Base-by-base conservation (phyloP, 2,113 vertebrate genomes). In the Perccottus glenii region DNA sequence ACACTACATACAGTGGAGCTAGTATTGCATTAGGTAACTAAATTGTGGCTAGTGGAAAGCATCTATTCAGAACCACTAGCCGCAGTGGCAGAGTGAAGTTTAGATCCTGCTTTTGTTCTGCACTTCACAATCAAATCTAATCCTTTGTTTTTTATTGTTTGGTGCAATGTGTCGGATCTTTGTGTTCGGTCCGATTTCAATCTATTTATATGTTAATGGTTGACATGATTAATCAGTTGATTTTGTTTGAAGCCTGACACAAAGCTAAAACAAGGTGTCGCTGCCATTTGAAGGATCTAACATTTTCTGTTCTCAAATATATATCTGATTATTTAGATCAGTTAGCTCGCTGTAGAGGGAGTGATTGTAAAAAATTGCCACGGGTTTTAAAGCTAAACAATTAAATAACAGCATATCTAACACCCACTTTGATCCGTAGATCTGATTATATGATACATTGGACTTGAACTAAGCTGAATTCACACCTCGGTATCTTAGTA, bases 141-240 rank as follows among this genome's bases (percentile, higher is more conserved):
- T 74, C 60, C 46, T 62, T 43, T 48, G n/a, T 43, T 80, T 74
- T 36, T 6, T 9, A 70, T 70, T 43, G 1, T 15, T 33, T 2
- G 33, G 47, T 50, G 2, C 7, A 49, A 16, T 11, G 16, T 56
- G 5, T 52, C 40, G 19, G 9, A 27, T 27, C 12, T 9, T 16
- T 46, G 49, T 27, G 27, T 66, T 61, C 56, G 19, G 48, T 67
- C 59, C 52, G 33, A 48, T 51, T 65, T 59, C 10, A 38, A 9
- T 65, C 32, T 19, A 65, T 70, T 66, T 66, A 61, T 53, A 70
- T 61, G 57, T 15, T 32, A 55, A 69, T 48, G 55, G 9, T 42
- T 44, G 12, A 15, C 33, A 35, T 16, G 19, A 58, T 38, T 57
- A 61, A 51, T 19, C 14, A 40, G 38, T 44, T 38, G 4, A 35